Evolutionary conservation across 2,888 invertebrate genomes (phyloP).

Genomic region (Hypomecis punctinalis): DNA sequence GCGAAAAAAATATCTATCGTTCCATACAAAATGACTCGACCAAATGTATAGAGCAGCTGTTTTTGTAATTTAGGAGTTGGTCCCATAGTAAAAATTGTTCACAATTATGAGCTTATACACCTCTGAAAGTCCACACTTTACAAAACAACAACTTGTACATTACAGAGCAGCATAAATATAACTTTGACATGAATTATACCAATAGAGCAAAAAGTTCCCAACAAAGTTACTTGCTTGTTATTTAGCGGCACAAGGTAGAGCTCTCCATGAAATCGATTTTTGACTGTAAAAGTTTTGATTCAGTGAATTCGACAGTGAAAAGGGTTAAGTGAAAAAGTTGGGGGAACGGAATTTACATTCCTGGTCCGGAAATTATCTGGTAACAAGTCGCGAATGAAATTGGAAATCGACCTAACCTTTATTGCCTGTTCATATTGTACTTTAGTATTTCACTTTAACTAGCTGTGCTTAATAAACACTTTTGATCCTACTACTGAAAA

Average conservation of each 20-base stretch:
- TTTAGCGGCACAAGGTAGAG: slow-evolving; percentile 19
- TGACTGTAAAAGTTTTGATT: slow-evolving; percentile 30
- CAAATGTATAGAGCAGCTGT: too few species aligned
- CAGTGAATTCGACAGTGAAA: slow-evolving; percentile 39
- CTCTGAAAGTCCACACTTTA: too few species aligned
- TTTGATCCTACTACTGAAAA: background rate
- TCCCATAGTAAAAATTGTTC: too few species aligned
- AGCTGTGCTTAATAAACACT: background rate
- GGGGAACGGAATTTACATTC: slow-evolving; percentile 24
- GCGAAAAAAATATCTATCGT: too few species aligned
- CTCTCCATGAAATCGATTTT: slow-evolving; percentile 26
- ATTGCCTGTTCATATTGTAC: background rate
- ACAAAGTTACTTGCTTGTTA: slow-evolving; percentile 12
- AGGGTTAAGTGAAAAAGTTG: slow-evolving; percentile 38
- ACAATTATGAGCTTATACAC: too few species aligned
- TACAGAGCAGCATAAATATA: background rate
- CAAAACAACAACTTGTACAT: too few species aligned
- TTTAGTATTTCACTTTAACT: background rate
- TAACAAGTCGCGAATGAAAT: slow-evolving; percentile 5
- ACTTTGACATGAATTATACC: slow-evolving; percentile 1
- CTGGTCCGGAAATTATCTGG: slow-evolving; percentile 27
- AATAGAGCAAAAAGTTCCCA: background rate
- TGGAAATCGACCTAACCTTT: slow-evolving; percentile 11
- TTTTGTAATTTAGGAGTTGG: too few species aligned
- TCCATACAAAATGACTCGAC: too few species aligned